phyloP scores from a whole-genome alignment of 37 sponge, comb jelly and placozoan species.

The Cliona cf. orientalis region DNA sequence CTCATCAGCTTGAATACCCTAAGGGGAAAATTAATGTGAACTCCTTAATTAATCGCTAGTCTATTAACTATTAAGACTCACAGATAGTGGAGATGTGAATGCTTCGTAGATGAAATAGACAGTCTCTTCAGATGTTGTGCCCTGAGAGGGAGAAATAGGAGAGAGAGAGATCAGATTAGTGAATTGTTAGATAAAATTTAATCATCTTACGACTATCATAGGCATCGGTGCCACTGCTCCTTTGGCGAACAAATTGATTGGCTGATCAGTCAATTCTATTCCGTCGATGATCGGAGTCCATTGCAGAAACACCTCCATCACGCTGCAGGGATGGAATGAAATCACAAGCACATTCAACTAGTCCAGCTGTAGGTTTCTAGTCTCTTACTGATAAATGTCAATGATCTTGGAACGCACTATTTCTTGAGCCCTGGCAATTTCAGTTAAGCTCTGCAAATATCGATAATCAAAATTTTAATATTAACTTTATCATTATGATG shows the following conservation, averaged over 20 bases:
- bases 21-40: not conserved
- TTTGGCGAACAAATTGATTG: slow-evolving; percentile 36
- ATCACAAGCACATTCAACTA: not conserved
- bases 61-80: slow-evolving; percentile 1
- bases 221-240: slow-evolving; percentile 66
- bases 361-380: not conserved
- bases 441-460: slow-evolving; percentile 12
- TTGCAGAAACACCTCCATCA: slow-evolving; percentile 71
- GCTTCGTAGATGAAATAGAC: slow-evolving; percentile 61
- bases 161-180: not conserved
- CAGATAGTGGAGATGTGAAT: slow-evolving; percentile 27
- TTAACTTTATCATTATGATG: too few species aligned
- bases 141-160: slow-evolving; percentile 32
- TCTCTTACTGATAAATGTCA: slow-evolving; percentile 46
- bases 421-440: slow-evolving; percentile 22
- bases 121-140: slow-evolving; percentile 59
- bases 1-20: slow-evolving; percentile 32
- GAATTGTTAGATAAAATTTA: not conserved
- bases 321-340: slow-evolving; percentile 12
- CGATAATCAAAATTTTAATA: not conserved
- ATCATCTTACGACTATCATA: slow-evolving; percentile 64
- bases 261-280: slow-evolving; percentile 60
- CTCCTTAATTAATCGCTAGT: not conserved
- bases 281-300: slow-evolving; percentile 82
- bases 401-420: slow-evolving; percentile 58